Evolutionary conservation across 2,888 invertebrate genomes (phyloP).

Genomic region (Zelleria hepariella): DNA sequence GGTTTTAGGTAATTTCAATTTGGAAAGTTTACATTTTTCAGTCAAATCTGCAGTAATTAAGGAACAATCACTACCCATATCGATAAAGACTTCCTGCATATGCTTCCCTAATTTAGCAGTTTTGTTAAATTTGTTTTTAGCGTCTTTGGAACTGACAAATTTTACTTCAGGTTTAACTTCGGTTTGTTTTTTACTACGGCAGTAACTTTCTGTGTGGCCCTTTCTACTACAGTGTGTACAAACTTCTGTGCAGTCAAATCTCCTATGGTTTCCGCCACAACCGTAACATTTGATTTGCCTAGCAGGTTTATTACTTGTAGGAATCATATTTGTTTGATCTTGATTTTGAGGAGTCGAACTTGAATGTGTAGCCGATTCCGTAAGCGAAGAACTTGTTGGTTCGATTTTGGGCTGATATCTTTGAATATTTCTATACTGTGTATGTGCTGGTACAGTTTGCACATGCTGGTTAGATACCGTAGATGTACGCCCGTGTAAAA

Average conservation of each 20-base stretch:
- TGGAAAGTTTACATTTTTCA: neutral
- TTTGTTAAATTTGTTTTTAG: neutral
- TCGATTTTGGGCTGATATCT: neutral
- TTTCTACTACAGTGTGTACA: neutral
- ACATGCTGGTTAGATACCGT: neutral
- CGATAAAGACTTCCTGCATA: neutral
- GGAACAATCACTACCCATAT: neutral
- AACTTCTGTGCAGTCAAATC: neutral
- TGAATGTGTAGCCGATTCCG: neutral
- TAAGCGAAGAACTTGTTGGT: neutral
- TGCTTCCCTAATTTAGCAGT: neutral
- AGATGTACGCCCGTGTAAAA: neutral
- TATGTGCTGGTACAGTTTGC: too few relatives aligned
- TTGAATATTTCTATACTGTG: too few relatives aligned
- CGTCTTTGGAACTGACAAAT: neutral
- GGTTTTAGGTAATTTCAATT: neutral
- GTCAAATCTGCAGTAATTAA: neutral
- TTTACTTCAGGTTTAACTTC: neutral
- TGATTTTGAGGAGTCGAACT: neutral
- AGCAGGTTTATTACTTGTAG: neutral
- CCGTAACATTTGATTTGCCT: neutral
- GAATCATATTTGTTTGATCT: neutral
- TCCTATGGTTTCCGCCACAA: neutral
- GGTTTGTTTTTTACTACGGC: neutral
- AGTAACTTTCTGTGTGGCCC: neutral